These are phyloP conservation scores for Dermatemys mawii DNA, from an alignment of 2,113 vertebrate species.

Conservation along the genomic window DNA sequence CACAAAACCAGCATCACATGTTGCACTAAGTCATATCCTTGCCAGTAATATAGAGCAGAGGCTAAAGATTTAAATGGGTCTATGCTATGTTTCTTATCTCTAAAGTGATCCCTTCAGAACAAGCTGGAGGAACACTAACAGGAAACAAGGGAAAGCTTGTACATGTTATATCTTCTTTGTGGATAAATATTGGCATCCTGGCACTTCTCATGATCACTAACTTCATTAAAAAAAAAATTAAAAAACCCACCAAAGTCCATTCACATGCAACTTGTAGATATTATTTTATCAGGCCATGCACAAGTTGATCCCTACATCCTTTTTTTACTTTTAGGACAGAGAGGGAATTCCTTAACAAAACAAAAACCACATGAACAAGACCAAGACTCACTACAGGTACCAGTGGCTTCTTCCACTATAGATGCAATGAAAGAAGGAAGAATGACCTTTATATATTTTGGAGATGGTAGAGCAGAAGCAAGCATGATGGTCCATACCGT, in stretches of 20 bases:
- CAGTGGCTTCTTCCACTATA: background rate
- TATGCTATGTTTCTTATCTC: background rate
- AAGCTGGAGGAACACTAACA: background rate
- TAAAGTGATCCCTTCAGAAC: background rate
- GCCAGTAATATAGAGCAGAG: background rate
- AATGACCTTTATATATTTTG: background rate
- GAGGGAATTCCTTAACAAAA: background rate
- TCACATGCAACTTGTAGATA: background rate
- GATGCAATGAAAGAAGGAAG: background rate
- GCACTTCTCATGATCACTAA: background rate
- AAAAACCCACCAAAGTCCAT: background rate
- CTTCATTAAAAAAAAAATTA: background rate
- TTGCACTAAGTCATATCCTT: background rate
- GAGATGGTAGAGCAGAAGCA: background rate
- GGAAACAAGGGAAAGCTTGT: background rate
- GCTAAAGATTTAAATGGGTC: background rate
- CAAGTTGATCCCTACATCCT: background rate
- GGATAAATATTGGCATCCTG: background rate
- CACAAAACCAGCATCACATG: background rate
- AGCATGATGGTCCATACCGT: background rate
- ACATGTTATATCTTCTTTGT: background rate
- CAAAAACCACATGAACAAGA: background rate
- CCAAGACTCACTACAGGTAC: background rate
- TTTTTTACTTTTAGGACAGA: background rate
- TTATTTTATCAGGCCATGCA: background rate